A percentile compares a stretch with the other conserved stretches of the same genome.
phyloP scores from a whole-genome alignment of 2,797 vertebrate genomes.

The Acanthiza pusilla region DNA sequence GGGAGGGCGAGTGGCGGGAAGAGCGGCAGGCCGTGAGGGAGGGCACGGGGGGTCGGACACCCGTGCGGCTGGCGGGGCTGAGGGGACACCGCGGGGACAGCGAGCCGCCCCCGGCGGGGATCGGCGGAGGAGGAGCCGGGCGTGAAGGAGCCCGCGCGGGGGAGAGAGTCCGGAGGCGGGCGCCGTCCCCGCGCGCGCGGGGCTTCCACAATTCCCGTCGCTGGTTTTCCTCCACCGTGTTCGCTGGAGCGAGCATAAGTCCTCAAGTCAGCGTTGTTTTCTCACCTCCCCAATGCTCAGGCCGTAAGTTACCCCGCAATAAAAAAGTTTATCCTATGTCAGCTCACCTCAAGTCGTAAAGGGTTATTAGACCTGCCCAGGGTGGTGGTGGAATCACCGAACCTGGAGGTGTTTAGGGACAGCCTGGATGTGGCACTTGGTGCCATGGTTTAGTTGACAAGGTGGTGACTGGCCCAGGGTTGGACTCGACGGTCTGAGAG shows the following conservation, averaged over 20 bases:
- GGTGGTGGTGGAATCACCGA: not conserved
- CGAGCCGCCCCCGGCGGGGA: not conserved
- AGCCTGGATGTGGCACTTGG: not conserved
- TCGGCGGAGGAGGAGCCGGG: not conserved
- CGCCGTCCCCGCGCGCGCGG: not conserved
- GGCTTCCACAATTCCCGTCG: not conserved
- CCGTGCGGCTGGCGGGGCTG: not conserved
- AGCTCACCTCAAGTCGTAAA: too few species aligned
- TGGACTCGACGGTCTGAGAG: not conserved
- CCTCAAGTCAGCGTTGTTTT: not conserved
- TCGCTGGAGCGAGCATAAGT: not conserved
- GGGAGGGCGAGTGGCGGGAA: not conserved
- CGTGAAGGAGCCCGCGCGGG: not conserved
- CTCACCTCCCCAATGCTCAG: not conserved
- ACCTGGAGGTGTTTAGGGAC: not conserved
- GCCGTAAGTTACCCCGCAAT: not conserved
- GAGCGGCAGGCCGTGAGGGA: not conserved
- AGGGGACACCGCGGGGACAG: not conserved
- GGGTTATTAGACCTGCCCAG: not conserved
- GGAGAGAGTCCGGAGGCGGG: not conserved
- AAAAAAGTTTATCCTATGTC: not conserved
- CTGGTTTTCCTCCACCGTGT: not conserved
- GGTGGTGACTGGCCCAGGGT: not conserved
- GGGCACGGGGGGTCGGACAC: rapidly evolving
- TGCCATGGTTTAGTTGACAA: not conserved